Conservation (phyloP, 2,888 invertebrate species). For the Eretmocerus hayati region DNA sequence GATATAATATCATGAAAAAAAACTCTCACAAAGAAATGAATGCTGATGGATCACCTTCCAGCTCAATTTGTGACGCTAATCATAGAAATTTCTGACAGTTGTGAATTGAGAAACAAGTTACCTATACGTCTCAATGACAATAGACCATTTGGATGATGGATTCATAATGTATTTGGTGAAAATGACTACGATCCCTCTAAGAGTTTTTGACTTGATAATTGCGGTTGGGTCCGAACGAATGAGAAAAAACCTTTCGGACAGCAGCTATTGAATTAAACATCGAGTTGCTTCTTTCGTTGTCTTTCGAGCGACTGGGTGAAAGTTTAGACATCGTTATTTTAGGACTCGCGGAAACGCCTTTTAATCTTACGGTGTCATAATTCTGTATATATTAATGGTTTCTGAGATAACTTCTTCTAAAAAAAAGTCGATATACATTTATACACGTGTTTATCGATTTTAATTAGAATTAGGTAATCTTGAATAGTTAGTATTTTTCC, state of each 20-base stretch:
- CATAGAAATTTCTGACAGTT: too few species aligned
- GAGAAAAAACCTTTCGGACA: slow-evolving; percentile 33
- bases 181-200: slow-evolving; percentile 4
- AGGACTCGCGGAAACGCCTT: slow-evolving; percentile 20
- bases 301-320: slow-evolving; percentile 31
- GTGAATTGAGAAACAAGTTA: too few species aligned
- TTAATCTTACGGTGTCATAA: slow-evolving; percentile 15
- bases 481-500: too few species aligned
- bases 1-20: too few species aligned
- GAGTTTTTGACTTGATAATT: neutral
- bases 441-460: too few species aligned
- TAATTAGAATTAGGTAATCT: too few species aligned
- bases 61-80: too few species aligned
- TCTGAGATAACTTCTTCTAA: too few species aligned
- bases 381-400: slow-evolving; percentile 8
- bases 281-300: slow-evolving; percentile 17
- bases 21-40: too few species aligned
- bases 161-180: neutral
- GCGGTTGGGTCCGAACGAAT: neutral
- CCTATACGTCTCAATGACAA: too few species aligned
- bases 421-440: too few species aligned
- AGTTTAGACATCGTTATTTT: slow-evolving; percentile 27
- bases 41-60: too few species aligned
- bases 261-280: slow-evolving; percentile 43
- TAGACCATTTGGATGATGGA: slow-evolving; percentile 3